Evolutionary conservation across 1,140 invertebrate species (phyloP).

Genomic region (Drosophila pruinosa): DNA sequence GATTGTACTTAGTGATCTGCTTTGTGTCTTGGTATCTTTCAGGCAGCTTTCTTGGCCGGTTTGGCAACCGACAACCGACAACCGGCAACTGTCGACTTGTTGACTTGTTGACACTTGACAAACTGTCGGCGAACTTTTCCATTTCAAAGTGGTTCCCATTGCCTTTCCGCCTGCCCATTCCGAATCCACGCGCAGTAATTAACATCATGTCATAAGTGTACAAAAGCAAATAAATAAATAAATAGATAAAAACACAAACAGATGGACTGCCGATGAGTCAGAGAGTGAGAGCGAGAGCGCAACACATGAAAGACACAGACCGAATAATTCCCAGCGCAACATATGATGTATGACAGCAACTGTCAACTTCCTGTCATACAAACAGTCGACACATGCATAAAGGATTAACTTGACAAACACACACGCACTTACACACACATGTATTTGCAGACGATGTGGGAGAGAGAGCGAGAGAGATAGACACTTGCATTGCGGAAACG

Average conservation of each 20-base stretch:
- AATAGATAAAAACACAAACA: constrained; percentile 58
- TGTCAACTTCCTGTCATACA: constrained; percentile 61
- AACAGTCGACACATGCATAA: constrained; percentile 61
- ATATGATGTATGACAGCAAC: constrained; percentile 58
- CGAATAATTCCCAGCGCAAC: constrained; percentile 70
- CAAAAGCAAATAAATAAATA: constrained; percentile 76
- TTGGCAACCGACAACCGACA: neutral
- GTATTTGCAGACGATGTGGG: constrained; percentile 52
- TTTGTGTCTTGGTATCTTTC: constrained; percentile 25
- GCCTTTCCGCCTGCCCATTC: constrained; percentile 11
- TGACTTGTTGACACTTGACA: constrained; percentile 31
- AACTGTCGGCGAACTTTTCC: constrained; percentile 48
- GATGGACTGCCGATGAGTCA: constrained; percentile 30
- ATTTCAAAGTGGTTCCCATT: constrained; percentile 48
- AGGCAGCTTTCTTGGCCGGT: constrained; percentile 38
- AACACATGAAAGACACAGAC: constrained; percentile 69
- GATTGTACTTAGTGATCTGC: constrained; percentile 2
- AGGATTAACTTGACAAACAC: constrained; percentile 58
- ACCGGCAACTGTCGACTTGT: constrained; percentile 8
- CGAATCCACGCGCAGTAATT: constrained; percentile 68
- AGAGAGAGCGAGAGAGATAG: neutral
- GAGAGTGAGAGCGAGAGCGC: constrained; percentile 19
- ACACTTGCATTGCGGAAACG: constrained; percentile 49
- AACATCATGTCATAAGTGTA: constrained; percentile 80
- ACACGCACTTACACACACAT: constrained; percentile 33